Base-by-base conservation (phyloP, 2,113 vertebrate species). In the Actenoides lindsayi region DNA sequence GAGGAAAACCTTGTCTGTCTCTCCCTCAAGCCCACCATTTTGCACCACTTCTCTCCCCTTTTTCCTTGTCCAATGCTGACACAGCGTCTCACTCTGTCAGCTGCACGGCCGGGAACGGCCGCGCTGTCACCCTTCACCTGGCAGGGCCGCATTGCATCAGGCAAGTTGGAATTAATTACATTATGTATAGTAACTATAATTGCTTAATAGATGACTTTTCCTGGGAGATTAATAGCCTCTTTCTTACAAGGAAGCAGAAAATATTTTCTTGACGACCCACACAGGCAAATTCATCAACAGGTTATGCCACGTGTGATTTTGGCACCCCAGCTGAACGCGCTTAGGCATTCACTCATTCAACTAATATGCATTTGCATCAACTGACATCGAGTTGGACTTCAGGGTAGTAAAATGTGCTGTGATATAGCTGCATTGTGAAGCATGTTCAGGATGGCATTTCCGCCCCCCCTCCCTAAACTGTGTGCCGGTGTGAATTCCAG, bases 11-110 rank as follows among this genome's bases (percentile, higher is more conserved):
- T 14, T 2, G 8, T 18, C 5, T 6, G 0, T 2, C 21, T 70
- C 5, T 57, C 39, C 50, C 12, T 59, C 35, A 10, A 1, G 14
- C 21, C 30, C 37, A 31, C 51, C 35, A 3, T 17, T 73, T 13
- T 30, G 27, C 42, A 19, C 7, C 35, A 3, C 16, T 18, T 65
- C 27, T 50, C 31, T n/a, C 16, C 42, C 10, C n/a, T 37, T 41
- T 31, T 6, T 50, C 30, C 50, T 23, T 10, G 31, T 31, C 2
- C 21, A 33, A 1, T 60, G 1, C 14, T 3, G n/a, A 27, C 2
- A 0, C 1, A 0, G 48, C 17, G 6, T 41, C 50, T 1, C 0
- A 0, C 54, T 28, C 8, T 0, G 1, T 17, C 3, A 1, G 50
- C 51, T 1, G 1, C 21, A 0, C 1, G 4, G 71, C 50, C 1